Conservation (phyloP, 2,888 invertebrate genomes). For the Drosophila lutescens region DNA sequence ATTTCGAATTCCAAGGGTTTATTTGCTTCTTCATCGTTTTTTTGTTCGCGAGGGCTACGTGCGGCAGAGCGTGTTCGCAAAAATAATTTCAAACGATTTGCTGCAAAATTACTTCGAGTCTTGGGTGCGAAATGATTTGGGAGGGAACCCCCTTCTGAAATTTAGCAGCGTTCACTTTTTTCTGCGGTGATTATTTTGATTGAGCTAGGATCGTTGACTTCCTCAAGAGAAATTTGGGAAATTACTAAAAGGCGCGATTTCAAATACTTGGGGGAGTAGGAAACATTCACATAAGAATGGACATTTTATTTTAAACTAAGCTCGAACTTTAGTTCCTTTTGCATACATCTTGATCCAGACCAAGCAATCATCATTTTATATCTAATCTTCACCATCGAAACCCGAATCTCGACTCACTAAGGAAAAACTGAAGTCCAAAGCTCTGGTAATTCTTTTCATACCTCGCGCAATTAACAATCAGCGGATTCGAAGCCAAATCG, state of each 20-base stretch:
- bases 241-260: too few relatives aligned
- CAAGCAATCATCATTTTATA: conserved; percentile 1
- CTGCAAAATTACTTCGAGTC: conserved; percentile 10
- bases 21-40: not conserved
- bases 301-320: too few relatives aligned
- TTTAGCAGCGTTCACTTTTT: conserved; percentile 23
- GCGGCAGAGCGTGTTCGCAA: conserved; percentile 39
- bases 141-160: not conserved
- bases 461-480: conserved; percentile 37
- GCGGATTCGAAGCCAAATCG: conserved; percentile 25
- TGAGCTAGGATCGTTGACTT: not conserved
- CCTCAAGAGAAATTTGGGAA: not conserved
- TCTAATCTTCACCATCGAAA: conserved; percentile 22
- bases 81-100: conserved; percentile 28
- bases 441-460: conserved; percentile 5
- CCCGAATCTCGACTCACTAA: not conserved
- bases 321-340: not conserved
- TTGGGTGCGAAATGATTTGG: conserved; percentile 21
- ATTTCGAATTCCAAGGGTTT: conserved; percentile 44
- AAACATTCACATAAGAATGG: not conserved
- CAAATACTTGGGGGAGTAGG: too few relatives aligned
- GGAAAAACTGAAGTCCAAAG: not conserved
- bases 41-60: conserved; percentile 30
- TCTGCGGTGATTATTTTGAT: conserved; percentile 16
- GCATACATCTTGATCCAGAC: not conserved